Conservation (phyloP, 1,140 invertebrate species). For the Dendroctonus valens region DNA sequence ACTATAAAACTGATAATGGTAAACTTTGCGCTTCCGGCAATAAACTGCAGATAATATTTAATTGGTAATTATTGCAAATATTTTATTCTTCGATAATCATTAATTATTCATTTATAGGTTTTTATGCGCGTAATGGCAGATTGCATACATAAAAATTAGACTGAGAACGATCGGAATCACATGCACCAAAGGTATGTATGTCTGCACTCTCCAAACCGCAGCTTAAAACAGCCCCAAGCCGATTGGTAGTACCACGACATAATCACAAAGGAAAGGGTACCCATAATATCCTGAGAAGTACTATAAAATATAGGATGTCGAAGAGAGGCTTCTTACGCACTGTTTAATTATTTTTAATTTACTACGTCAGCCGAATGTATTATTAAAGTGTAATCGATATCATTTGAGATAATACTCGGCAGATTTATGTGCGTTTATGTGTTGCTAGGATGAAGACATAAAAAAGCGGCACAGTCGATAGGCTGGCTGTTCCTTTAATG, state of each 20-base stretch:
- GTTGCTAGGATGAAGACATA: constrained; percentile 12
- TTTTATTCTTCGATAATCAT: no score
- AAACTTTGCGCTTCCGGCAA: no score
- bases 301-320: constrained; percentile 30
- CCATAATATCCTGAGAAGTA: constrained; percentile 28
- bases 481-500: no score
- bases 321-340: constrained; percentile 34
- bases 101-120: no score
- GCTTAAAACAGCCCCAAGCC: constrained; percentile 16
- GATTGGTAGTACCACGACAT: constrained; percentile 27
- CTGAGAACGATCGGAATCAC: not conserved
- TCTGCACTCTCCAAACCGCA: constrained; percentile 5
- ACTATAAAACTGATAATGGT: no score
- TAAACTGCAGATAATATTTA: no score
- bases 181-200: not conserved
- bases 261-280: constrained; percentile 27
- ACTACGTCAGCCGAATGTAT: constrained; percentile 40
- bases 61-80: no score
- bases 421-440: constrained; percentile 19
- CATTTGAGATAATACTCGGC: constrained; percentile 37
- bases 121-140: no score
- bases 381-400: constrained; percentile 46
- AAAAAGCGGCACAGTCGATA: not conserved
- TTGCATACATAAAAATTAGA: no score
- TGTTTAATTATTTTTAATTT: constrained; percentile 47